phyloP scores from a whole-genome alignment of 2,797 vertebrate genomes.

The Gymnodraco acuticeps region DNA sequence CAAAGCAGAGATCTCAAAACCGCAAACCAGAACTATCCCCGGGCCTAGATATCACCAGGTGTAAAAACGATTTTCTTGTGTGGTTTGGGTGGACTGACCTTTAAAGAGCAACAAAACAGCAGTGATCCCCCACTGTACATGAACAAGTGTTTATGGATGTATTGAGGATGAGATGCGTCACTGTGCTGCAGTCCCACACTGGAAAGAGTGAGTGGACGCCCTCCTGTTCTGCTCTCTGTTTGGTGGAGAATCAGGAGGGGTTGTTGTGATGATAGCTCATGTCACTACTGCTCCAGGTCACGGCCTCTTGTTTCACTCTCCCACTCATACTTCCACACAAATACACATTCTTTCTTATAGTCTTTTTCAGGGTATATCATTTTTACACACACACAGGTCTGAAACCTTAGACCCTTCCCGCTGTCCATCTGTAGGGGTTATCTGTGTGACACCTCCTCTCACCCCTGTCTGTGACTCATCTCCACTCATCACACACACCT shows the following conservation, averaged over 20 bases:
- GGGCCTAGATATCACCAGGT: background rate
- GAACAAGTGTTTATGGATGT: slow-evolving; percentile 28
- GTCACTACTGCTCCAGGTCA: slow-evolving; percentile 83
- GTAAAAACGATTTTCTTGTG: background rate
- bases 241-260: slow-evolving; percentile 61
- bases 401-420: slow-evolving; percentile 79
- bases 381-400: slow-evolving; percentile 66
- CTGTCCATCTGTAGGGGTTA: slow-evolving; percentile 85
- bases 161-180: slow-evolving; percentile 40
- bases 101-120: slow-evolving; percentile 1
- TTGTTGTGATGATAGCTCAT: slow-evolving; percentile 77
- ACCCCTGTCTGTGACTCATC: slow-evolving; percentile 69
- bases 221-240: slow-evolving; percentile 48
- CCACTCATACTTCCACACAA: slow-evolving; percentile 59
- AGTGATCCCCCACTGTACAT: background rate
- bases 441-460: slow-evolving; percentile 80
- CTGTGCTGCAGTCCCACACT: slow-evolving; percentile 44
- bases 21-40: slow-evolving; percentile 22
- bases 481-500: slow-evolving; percentile 77
- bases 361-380: slow-evolving; percentile 70
- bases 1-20: background rate
- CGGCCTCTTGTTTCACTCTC: slow-evolving; percentile 83
- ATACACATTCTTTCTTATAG: slow-evolving; percentile 7
- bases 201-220: slow-evolving; percentile 60
- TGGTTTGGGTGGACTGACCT: background rate